Base-by-base conservation (phyloP, 1,140 invertebrate species). In the Dendrolimus punctatus region DNA sequence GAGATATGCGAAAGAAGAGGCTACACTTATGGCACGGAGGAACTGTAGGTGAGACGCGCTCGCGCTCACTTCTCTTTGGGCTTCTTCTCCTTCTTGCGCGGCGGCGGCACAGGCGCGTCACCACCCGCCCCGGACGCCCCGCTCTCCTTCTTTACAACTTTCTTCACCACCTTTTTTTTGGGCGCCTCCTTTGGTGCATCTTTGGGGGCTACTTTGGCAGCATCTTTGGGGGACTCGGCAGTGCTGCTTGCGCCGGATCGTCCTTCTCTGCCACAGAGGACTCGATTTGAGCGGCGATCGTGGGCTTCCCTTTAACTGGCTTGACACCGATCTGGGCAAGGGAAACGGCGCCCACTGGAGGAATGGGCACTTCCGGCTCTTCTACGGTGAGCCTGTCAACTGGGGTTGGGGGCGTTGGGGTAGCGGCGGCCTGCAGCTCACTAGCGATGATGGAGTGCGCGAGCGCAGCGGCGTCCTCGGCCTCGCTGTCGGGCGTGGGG, bases 1-100 rank as follows among this genome's bases (percentile, higher is more conserved):
- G 23, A 23, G 23, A 79, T 56, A 72, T 57, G 50, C 51, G 62
- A 74, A 53, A 65, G 63, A 66, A 62, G 62, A 83, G 71, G 71
- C 66, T 80, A 81, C 58, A 70, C 47, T 66, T 80, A 83, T 86
- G 83, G 80, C 83, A 84, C 83, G 77, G 73, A 80, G 80, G 78
- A 82, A 80, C 72, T 77, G 60, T 68, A 51, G 64, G 63, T 63
- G 71, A 59, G 62, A 53, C 62, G 56, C 60, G 70, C 63, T 58
- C 51, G 59, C 64, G 66, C 69, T 79, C 72, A 81, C 62, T 85
- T 84, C 50, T 88, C 81, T 77, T 87, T 87, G 62, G 84, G 85
- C 61, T 88, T 88, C 73, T 88, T 88, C 68, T 87, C 85, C 67
- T 88, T 88, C 73, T 88, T 88, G 46, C 87, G 77, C 52, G 87